These are phyloP conservation scores for Baronia brevicornis DNA, from an alignment of 2,888 invertebrate species.

Conservation along the genomic window DNA sequence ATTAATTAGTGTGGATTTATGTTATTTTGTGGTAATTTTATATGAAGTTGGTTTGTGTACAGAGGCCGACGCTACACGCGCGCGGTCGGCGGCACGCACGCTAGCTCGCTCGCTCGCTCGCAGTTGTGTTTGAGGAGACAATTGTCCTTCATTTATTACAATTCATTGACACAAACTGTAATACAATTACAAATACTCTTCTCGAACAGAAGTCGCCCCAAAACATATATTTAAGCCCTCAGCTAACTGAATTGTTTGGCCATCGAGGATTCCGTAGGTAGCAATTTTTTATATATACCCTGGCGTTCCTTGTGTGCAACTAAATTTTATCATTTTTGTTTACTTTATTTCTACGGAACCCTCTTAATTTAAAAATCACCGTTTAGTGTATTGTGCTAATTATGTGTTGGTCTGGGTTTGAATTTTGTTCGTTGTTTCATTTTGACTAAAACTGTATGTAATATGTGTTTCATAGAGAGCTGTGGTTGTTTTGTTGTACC, in stretches of 20 bases:
- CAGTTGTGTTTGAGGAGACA: constrained; percentile 21
- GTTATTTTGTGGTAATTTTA: constrained; percentile 63
- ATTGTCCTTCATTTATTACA: constrained; percentile 15
- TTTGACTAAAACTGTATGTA: constrained; percentile 72
- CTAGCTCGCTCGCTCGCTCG: constrained; percentile 23
- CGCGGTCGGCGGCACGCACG: constrained; percentile 34
- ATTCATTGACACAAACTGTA: constrained; percentile 12
- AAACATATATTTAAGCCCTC: constrained; percentile 24
- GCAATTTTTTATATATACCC: constrained; percentile 34
- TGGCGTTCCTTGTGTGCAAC: constrained; percentile 22
- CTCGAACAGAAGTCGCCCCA: constrained; percentile 51
- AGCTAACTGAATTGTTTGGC: constrained; percentile 35
- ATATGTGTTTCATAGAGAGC: constrained; percentile 69
- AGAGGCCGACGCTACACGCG: constrained; percentile 45
- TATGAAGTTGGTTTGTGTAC: constrained; percentile 57
- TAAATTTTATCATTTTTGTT: constrained; percentile 20
- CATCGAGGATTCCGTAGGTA: constrained; percentile 60
- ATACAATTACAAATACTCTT: constrained; percentile 19
- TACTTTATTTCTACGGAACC: constrained; percentile 50
- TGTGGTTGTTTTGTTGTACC: constrained; percentile 57
- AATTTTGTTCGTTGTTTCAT: constrained; percentile 73
- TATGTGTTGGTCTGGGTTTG: constrained; percentile 72
- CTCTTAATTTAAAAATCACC: constrained; percentile 51
- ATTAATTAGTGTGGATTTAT: constrained; percentile 72
- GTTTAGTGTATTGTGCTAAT: constrained; percentile 74